Conservation (phyloP, 1,140 invertebrate genomes). For the Aphaenogaster floridana region DNA sequence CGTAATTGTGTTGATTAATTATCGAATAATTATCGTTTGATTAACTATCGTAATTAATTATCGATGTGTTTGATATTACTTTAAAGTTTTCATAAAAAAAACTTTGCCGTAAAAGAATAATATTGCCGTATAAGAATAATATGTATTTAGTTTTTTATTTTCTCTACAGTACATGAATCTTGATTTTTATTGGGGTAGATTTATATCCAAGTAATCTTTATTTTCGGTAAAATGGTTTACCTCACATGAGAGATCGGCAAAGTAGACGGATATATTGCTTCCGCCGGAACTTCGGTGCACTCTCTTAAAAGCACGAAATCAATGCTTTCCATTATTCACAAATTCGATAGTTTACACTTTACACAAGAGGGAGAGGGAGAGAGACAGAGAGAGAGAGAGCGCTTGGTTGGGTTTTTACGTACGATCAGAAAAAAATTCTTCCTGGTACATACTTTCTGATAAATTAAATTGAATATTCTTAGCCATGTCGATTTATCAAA, state of each 20-base stretch:
- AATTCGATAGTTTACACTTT: conserved; percentile 24
- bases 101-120: neutral
- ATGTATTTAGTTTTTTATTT: neutral
- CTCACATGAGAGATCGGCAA: neutral
- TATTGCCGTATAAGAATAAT: neutral
- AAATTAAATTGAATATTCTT: conserved; percentile 32
- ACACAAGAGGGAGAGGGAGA: neutral
- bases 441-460: neutral
- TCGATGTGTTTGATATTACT: neutral
- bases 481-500: neutral
- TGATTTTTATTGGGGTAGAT: neutral
- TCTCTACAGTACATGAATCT: neutral
- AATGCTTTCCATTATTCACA: conserved; percentile 36
- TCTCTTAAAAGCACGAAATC: conserved; percentile 38
- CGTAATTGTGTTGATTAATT: too few species aligned
- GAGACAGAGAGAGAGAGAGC: neutral
- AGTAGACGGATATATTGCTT: conserved; percentile 20
- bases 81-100: neutral
- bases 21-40: too few species aligned
- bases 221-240: neutral
- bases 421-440: conserved; percentile 6
- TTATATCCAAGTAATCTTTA: conserved; percentile 4
- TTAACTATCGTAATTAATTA: neutral
- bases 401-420: neutral
- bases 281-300: neutral